Percentiles rank a stretch among this genome's conserved stretches.
Conservation (phyloP, 2,797 vertebrate species). For the Sebastes melanostomus region DNA sequence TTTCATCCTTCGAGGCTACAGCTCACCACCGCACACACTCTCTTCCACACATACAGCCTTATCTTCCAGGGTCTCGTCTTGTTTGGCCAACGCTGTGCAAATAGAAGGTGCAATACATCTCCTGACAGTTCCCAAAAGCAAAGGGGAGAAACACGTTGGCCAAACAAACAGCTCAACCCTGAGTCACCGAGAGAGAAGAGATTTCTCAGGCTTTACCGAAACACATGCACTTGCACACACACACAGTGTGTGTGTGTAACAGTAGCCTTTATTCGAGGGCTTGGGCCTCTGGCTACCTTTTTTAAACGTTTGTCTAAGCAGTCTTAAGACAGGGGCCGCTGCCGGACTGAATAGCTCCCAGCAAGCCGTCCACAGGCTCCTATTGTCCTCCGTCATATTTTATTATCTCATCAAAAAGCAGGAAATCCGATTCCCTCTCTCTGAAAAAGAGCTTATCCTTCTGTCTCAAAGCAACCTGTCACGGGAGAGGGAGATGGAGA, state of each 20-base stretch:
- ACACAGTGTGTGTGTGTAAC: conserved; percentile 46
- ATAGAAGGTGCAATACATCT: conserved; percentile 84
- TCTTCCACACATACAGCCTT: conserved; percentile 64
- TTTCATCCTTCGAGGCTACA: conserved; percentile 83
- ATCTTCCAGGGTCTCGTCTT: conserved; percentile 81
- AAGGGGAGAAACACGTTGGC: conserved; percentile 72
- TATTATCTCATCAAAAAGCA: conserved; percentile 82
- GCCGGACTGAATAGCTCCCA: conserved; percentile 71
- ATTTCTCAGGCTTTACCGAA: conserved; percentile 77
- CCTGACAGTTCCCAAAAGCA: conserved; percentile 82
- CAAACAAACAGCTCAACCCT: conserved; percentile 79
- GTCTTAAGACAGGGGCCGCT: conserved; percentile 74
- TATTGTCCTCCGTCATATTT: conserved; percentile 80
- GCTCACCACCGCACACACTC: conserved; percentile 54
- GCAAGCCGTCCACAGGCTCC: conserved; percentile 75
- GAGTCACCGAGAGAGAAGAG: conserved; percentile 72
- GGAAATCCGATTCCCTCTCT: conserved; percentile 82
- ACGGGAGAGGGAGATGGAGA: conserved; percentile 68
- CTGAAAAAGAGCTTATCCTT: conserved; percentile 81
- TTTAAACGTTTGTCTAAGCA: conserved; percentile 77
- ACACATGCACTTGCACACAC: conserved; percentile 46
- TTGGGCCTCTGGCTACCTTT: conserved; percentile 72
- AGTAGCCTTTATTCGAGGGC: conserved; percentile 68
- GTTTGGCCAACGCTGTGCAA: conserved; percentile 80
- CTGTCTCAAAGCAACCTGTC: conserved; percentile 81